phyloP scores from a whole-genome alignment of 1,140 invertebrate genomes.

The Dermatophagoides farinae region DNA sequence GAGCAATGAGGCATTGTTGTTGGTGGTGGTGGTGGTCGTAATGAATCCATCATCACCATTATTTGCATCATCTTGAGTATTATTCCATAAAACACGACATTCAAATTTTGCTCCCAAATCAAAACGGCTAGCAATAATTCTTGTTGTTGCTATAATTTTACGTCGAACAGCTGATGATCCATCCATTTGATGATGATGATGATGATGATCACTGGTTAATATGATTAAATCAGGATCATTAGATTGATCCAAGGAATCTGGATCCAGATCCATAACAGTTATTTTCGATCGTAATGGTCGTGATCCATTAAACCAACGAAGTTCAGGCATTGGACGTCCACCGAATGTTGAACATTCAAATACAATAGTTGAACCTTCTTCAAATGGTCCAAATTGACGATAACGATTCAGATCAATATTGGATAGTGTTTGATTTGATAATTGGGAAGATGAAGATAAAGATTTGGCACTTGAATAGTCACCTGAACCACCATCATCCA shows the following conservation, averaged over 20 bases:
- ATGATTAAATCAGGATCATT: too few species aligned
- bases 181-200: not conserved
- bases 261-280: not conserved
- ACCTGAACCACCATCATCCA: not conserved
- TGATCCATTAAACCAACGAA: slow-evolving; percentile 19
- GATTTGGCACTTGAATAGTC: slow-evolving; percentile 4
- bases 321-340: slow-evolving; percentile 19
- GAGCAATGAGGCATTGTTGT: slow-evolving; percentile 33
- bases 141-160: slow-evolving; percentile 16
- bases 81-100: slow-evolving; percentile 30
- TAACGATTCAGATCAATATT: not conserved
- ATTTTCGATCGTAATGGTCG: slow-evolving; percentile 15
- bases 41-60: not conserved
- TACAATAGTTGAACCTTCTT: slow-evolving; percentile 18
- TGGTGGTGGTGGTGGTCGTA: not conserved
- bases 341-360: slow-evolving; percentile 20
- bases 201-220: not conserved
- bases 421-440: slow-evolving; percentile 12
- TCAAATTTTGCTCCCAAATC: slow-evolving; percentile 55
- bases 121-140: slow-evolving; percentile 32
- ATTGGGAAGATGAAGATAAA: not conserved
- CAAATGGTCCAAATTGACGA: slow-evolving; percentile 18
- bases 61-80: not conserved
- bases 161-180: not conserved
- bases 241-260: not conserved